These are phyloP conservation scores for Apostichopus japonicus DNA, from an alignment of 35 echinoderm and acorn worm species.

Conservation along the genomic window DNA sequence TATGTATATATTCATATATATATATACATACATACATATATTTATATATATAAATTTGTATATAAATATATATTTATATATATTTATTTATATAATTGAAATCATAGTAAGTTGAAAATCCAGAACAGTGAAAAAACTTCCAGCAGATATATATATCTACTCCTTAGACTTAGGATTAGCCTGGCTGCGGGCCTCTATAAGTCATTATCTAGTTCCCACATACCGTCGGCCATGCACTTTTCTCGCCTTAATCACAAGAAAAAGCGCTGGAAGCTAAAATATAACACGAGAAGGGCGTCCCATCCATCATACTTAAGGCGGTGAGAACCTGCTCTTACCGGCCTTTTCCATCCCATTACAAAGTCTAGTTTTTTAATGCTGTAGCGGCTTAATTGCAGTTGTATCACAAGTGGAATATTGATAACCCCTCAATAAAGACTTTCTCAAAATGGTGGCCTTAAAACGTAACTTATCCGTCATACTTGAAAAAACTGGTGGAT, in stretches of 20 bases:
- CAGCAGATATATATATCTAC: too few species aligned
- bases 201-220: too few species aligned
- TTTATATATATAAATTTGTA: too few species aligned
- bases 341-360: slow-evolving; percentile 29
- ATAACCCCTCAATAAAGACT: slow-evolving; percentile 20
- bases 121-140: too few species aligned
- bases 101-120: too few species aligned
- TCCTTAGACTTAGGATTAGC: too few species aligned
- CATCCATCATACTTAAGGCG: slow-evolving; percentile 35
- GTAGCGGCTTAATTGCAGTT: slow-evolving; percentile 28
- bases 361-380: slow-evolving; percentile 7
- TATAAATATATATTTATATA: too few species aligned
- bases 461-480: slow-evolving; percentile 50
- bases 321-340: slow-evolving; percentile 24
- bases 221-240: background rate
- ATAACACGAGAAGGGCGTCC: slow-evolving; percentile 6
- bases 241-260: background rate
- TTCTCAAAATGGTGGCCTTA: background rate
- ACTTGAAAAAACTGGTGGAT: slow-evolving; percentile 1
- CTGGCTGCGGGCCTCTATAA: too few species aligned
- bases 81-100: too few species aligned
- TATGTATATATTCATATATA: too few species aligned
- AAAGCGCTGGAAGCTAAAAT: background rate
- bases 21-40: too few species aligned
- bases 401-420: slow-evolving; percentile 40